These are phyloP conservation scores for Apotomis betuletana DNA, from an alignment of 2,888 invertebrate species.

Conservation along the genomic window DNA sequence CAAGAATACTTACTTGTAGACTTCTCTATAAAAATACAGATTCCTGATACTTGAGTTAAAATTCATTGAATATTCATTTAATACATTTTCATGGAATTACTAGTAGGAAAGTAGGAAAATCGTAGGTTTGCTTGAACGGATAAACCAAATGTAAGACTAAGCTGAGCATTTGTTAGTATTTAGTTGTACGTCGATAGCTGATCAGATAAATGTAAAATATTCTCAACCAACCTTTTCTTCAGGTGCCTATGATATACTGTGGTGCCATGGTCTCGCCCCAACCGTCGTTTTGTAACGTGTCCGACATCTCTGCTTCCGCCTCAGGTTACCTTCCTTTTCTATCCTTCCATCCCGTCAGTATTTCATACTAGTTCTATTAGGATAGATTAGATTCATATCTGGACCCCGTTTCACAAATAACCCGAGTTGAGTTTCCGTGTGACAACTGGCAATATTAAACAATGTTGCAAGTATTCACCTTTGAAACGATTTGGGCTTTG, in stretches of 20 bases:
- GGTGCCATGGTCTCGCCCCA: slow-evolving; percentile 77
- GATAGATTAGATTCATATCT: slow-evolving; percentile 4
- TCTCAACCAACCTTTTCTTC: slow-evolving; percentile 40
- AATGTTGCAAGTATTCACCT: background rate
- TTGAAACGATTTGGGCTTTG: background rate
- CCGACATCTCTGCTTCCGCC: slow-evolving; percentile 72
- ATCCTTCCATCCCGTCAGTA: slow-evolving; percentile 4
- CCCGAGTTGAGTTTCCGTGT: background rate
- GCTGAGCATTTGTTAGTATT: no score
- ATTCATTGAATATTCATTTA: no score
- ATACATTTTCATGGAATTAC: no score
- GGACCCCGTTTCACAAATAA: slow-evolving; percentile 1
- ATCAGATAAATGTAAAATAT: no score
- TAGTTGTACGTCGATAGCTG: no score
- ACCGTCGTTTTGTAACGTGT: slow-evolving; percentile 78
- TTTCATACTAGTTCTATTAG: background rate
- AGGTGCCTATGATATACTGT: slow-evolving; percentile 79
- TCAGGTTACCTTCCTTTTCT: slow-evolving; percentile 63
- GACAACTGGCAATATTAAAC: background rate
- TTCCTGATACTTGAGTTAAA: no score
- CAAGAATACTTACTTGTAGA: no score
- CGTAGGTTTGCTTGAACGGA: no score
- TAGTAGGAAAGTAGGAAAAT: no score
- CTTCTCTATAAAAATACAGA: no score
- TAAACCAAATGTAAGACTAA: no score